Base-by-base conservation (phyloP, 2,888 invertebrate species). In the Antitype chi region DNA sequence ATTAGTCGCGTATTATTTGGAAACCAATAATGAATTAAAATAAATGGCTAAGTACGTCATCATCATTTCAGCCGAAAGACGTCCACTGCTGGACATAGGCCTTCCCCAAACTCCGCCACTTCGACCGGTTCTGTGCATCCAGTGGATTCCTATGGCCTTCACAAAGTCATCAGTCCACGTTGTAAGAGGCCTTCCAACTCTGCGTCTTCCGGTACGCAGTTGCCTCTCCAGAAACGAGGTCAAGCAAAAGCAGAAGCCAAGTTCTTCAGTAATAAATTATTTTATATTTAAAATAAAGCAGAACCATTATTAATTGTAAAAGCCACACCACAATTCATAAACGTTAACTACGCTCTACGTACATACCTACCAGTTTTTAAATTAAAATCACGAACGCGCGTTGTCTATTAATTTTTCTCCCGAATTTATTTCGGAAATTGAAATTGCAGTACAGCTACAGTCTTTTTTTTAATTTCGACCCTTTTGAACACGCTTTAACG, bases 401-500 rank as follows among this genome's bases (percentile, higher is more conserved):
- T 60, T 70, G 64, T 80, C 38, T 81, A 75, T 82, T 52, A 70
- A 82, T 71, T 66, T 82, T 80, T 43, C 66, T 25, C 59, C 25
- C 49, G 43, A 60, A 59, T 80, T 76, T 71, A 70, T 72, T 81
- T 74, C 55, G 47, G 15, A 55, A 73, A 79, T 75, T 70, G 47
- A 70, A 82, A 82, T 71, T 75, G 55, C 68, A 59, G 23, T 66
- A 63, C 43, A 52, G 17, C 20, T 55, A 20, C 60, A 53, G n/a
- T 60, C 28, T 75, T 82, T 67, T 70, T 78, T 85, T 81, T 28
- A 53, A 68, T 81, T 82, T 81, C 60, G 49, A 62, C 53, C 66
- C 81, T 78, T 74, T 80, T 43, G 76, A 67, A 70, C 69, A 80
- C 74, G 85, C 67, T 85, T 75, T 71, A 53, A 59, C 43, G 64